Base-by-base conservation (phyloP, 2,888 invertebrate genomes). In the Epicampocera succincta region DNA sequence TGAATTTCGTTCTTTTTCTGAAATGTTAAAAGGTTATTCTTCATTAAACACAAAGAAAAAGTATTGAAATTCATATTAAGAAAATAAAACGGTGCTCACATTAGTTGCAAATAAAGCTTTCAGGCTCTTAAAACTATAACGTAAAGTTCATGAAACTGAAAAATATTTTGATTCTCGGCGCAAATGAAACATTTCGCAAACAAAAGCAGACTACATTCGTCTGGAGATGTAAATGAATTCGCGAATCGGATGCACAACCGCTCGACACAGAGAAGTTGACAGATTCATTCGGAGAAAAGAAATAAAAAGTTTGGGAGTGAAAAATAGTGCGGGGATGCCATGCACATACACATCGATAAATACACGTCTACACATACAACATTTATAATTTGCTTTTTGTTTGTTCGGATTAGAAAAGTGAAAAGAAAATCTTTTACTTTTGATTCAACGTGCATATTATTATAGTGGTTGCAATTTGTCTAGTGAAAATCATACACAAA, bases 391-490 rank as follows among this genome's bases (percentile, higher is more conserved):
- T 50, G 60, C 29, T 15, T 38, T 15, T 42, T 65, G 13, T 17
- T 72, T 17, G 29, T 61, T 21, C 40, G 40, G 38, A 44, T 52
- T 61, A 40, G 13, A 17, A 46, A 69, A n/a, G n/a, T 5, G 4
- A 60, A 33, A 33, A 33, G 29, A n/a, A 6, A 40, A 11, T 38
- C 1, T 44, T 38, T 1, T 9, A 33, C 9, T 9, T 48, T 46
- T 33, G 19, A 58, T 15, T 54, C 13, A 73, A 56, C 73, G 46
- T 74, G 73, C 73, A 74, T 40, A 46, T 42, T 29, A 58, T 40
- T 42, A 11, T 42, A 66, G 6, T 25, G 46, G 46, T 65, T 25
- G 65, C 1, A 9, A 68, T 56, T 56, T 33, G 38, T 38, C 40
- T 42, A 40, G 21, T 58, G 13, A 56, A 46, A 15, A 63, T 8